phyloP scores from a whole-genome alignment of 2,888 invertebrate genomes.

The Hymenopus coronatus region DNA sequence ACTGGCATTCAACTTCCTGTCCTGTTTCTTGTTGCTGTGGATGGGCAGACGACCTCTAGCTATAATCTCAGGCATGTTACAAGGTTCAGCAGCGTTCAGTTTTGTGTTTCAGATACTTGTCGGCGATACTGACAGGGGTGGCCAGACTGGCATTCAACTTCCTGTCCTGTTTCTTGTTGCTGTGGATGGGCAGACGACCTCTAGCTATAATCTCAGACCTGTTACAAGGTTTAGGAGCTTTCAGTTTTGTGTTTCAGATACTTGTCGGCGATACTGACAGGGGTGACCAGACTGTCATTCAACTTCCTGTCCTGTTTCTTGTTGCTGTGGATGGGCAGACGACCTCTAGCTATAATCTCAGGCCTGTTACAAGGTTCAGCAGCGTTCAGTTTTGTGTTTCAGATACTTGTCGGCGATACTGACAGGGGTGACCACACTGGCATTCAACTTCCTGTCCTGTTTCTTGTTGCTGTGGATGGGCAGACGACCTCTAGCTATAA shows the following conservation, averaged over 20 bases:
- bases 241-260: slow-evolving; percentile 57
- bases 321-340: too few relatives aligned
- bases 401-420: slow-evolving; percentile 63
- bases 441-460: slow-evolving; percentile 64
- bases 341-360: too few relatives aligned
- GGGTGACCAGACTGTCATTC: slow-evolving; percentile 60
- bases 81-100: too few relatives aligned
- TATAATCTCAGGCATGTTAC: too few relatives aligned
- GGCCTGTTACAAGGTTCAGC: too few relatives aligned
- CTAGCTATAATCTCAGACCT: slow-evolving; percentile 65
- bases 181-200: slow-evolving; percentile 61
- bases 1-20: too few relatives aligned
- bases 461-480: slow-evolving; percentile 61
- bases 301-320: too few relatives aligned
- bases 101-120: slow-evolving; percentile 54
- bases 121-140: slow-evolving; percentile 67
- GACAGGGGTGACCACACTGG: slow-evolving; percentile 64
- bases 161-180: slow-evolving; percentile 62
- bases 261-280: slow-evolving; percentile 66
- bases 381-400: too few relatives aligned
- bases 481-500: slow-evolving; percentile 63
- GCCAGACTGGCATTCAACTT: slow-evolving; percentile 64
- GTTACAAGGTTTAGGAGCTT: slow-evolving; percentile 63
- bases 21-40: too few relatives aligned
- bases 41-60: too few relatives aligned